A percentile compares a stretch with the other conserved stretches of the same genome.
Conservation (phyloP, 2,113 vertebrate species). For the Nestor notabilis region DNA sequence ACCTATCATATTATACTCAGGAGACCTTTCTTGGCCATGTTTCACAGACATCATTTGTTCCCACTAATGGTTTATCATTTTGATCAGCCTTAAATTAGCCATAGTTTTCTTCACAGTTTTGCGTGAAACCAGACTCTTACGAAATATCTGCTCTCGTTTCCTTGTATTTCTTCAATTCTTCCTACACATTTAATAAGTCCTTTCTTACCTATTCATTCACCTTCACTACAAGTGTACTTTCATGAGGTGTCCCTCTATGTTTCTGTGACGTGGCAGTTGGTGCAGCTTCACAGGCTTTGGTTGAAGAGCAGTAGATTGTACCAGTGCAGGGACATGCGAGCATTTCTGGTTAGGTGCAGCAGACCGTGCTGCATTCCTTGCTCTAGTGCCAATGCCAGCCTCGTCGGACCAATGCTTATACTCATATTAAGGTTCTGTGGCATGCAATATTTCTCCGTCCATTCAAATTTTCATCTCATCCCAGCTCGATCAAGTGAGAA, state of each 20-base stretch:
- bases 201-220: neutral
- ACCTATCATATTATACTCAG: neutral
- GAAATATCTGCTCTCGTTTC: neutral
- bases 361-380: neutral
- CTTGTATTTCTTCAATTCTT: neutral
- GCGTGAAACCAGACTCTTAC: neutral
- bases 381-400: conserved; percentile 30
- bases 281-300: neutral
- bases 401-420: neutral
- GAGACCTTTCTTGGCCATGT: neutral
- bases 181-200: neutral
- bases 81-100: neutral
- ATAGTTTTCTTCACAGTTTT: neutral
- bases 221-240: neutral
- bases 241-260: fast-evolving
- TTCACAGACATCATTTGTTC: neutral
- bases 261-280: neutral
- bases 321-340: neutral
- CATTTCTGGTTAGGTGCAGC: neutral
- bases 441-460: conserved; percentile 13
- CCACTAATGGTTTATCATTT: neutral
- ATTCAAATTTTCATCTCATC: conserved; percentile 33
- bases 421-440: conserved; percentile 30
- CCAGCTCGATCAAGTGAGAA: conserved; percentile 36
- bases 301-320: neutral